Percentiles rank a stretch among this genome's conserved stretches.
These are phyloP conservation scores for Enteromius radiatus DNA, from an alignment of 2,797 vertebrate genomes.

Conservation along the genomic window DNA sequence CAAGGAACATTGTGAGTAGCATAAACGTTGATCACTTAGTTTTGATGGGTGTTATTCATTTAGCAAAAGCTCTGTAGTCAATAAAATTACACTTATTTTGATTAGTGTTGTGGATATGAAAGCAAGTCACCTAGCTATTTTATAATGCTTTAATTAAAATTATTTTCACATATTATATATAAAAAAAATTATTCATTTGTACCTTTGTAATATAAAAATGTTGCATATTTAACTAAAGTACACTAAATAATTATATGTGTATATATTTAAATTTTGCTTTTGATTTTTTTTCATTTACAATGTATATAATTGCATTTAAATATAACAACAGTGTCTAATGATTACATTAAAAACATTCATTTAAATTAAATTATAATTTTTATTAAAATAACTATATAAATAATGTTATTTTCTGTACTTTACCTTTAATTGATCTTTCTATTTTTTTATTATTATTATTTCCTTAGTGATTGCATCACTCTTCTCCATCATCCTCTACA, in stretches of 20 bases:
- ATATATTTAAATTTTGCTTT: not conserved
- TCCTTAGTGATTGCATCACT: conserved; percentile 49
- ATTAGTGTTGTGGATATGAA: not conserved
- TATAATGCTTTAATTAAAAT: not conserved
- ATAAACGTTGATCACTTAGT: conserved; percentile 58
- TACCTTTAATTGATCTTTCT: not conserved
- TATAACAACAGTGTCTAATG: too few relatives aligned
- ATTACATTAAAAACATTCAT: not conserved
- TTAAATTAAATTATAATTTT: not conserved
- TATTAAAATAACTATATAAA: not conserved
- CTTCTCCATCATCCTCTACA: conserved; percentile 57
- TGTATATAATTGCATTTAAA: too few relatives aligned
- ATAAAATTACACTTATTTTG: not conserved
- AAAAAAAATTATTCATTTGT: not conserved
- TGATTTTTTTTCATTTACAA: not conserved
- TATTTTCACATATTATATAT: not conserved
- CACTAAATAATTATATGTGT: not conserved
- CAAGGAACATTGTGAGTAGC: conserved; percentile 56
- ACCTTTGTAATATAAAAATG: not conserved
- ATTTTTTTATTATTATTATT: not conserved
- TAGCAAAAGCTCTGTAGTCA: not conserved
- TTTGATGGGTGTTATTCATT: conserved; percentile 57
- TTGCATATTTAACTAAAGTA: not conserved
- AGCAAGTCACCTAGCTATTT: not conserved
- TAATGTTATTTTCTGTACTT: not conserved